Conservation (phyloP, 2,113 vertebrate genomes). For the Sinocyclocheilus grahami region DNA sequence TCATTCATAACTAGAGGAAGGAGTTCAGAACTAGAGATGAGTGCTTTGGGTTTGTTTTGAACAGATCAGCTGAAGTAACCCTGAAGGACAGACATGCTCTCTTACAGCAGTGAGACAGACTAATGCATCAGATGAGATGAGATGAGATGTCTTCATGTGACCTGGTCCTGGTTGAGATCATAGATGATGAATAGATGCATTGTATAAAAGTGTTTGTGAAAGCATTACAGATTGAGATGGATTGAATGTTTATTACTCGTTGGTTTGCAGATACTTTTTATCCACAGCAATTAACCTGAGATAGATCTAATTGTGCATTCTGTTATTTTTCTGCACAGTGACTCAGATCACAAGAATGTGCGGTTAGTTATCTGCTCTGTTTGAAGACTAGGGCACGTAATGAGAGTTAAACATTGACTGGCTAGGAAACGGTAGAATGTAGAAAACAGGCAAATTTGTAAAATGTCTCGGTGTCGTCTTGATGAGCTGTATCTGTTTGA, state of each 20-base stretch:
- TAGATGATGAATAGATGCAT: background rate
- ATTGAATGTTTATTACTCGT: background rate
- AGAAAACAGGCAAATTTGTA: background rate
- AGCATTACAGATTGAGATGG: background rate
- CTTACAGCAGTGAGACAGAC: too few species aligned
- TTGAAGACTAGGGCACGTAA: background rate
- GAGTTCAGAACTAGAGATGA: background rate
- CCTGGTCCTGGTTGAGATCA: background rate
- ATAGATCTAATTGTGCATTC: background rate
- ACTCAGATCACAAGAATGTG: constrained; percentile 28
- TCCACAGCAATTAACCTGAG: background rate
- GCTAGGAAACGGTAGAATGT: background rate
- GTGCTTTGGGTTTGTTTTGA: too few species aligned
- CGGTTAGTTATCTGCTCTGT: background rate
- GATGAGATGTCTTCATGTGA: background rate
- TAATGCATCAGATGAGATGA: too few species aligned
- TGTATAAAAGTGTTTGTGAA: background rate
- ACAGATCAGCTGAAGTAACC: too few species aligned
- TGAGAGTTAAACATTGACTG: constrained; percentile 50
- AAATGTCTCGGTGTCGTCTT: too few species aligned
- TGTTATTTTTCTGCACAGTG: background rate
- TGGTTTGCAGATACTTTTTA: background rate
- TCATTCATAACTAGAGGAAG: background rate
- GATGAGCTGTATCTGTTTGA: too few species aligned
- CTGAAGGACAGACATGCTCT: too few species aligned